Percentiles rank a stretch among this genome's conserved stretches.
These are phyloP conservation scores for Acanthurus tractus DNA, from an alignment of 2,797 vertebrate genomes.

Conservation along the genomic window DNA sequence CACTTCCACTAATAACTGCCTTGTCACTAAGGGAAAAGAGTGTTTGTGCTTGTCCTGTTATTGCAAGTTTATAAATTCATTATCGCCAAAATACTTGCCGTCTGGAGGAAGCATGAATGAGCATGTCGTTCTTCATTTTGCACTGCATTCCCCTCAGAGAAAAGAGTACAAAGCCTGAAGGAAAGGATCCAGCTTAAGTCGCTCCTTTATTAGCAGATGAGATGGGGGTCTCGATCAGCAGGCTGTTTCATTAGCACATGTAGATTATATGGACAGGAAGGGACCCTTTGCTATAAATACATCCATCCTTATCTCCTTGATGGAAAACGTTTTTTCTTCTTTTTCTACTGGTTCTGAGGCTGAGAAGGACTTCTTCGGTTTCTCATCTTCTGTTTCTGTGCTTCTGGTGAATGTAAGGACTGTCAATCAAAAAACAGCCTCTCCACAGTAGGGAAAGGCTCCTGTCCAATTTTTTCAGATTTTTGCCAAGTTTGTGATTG, in stretches of 20 bases:
- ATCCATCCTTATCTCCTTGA: constrained; percentile 44
- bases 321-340: constrained; percentile 27
- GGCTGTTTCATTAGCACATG: constrained; percentile 76
- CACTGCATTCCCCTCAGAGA: constrained; percentile 28
- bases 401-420: constrained; percentile 25
- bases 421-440: constrained; percentile 34
- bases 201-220: constrained; percentile 33
- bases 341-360: neutral
- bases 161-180: constrained; percentile 18
- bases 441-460: constrained; percentile 17
- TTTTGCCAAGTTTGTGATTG: constrained; percentile 29
- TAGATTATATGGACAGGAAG: constrained; percentile 64
- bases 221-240: constrained; percentile 37
- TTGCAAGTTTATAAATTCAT: constrained; percentile 43
- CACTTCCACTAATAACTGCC: constrained; percentile 15
- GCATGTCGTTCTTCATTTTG: constrained; percentile 59
- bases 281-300: constrained; percentile 56
- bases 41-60: constrained; percentile 1
- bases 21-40: constrained; percentile 21
- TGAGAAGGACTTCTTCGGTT: constrained; percentile 27
- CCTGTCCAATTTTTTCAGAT: constrained; percentile 18
- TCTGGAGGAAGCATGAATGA: constrained; percentile 42
- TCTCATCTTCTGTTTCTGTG: constrained; percentile 28
- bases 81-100: constrained; percentile 18
- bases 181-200: constrained; percentile 24